Evolutionary conservation across 2,797 vertebrate species (phyloP).

Genomic region (Pogonophryne albipinna): DNA sequence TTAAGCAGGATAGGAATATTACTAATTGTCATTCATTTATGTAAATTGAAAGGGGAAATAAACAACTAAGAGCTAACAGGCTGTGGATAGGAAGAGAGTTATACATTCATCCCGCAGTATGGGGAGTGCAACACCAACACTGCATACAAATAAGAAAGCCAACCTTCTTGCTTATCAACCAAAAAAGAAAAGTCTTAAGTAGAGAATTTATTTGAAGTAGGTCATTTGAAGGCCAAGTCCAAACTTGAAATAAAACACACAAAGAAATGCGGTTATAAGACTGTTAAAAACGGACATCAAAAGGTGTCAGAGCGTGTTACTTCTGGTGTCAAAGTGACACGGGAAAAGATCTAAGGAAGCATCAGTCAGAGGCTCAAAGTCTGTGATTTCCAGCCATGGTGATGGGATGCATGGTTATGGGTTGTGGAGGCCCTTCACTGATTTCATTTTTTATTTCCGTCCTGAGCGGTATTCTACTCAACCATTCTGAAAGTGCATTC

Average conservation of each 20-base stretch:
- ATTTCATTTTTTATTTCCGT: not conserved
- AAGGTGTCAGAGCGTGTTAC: not conserved
- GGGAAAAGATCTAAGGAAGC: not conserved
- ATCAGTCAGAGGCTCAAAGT: not conserved
- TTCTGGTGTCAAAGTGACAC: slow-evolving; percentile 18
- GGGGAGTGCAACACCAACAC: not conserved
- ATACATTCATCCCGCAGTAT: slow-evolving; percentile 10
- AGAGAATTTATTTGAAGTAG: slow-evolving; percentile 27
- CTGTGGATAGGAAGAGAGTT: not conserved
- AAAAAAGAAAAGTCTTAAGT: slow-evolving; percentile 8
- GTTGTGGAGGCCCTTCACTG: not conserved
- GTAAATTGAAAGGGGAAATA: not conserved
- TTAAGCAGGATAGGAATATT: not conserved
- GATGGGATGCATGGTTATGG: not conserved
- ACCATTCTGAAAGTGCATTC: too few species aligned
- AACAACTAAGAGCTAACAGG: not conserved
- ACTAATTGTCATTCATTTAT: not conserved
- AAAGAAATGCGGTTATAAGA: slow-evolving; percentile 1
- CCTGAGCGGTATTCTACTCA: not conserved
- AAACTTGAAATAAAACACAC: slow-evolving; percentile 21
- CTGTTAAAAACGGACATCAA: slow-evolving; percentile 7
- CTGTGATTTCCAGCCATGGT: not conserved
- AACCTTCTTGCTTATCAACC: slow-evolving; percentile 6
- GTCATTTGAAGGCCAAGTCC: slow-evolving; percentile 3
- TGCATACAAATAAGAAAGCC: slow-evolving; percentile 22